phyloP scores from a whole-genome alignment of 1,140 invertebrate genomes.

The Radopholus similis region DNA sequence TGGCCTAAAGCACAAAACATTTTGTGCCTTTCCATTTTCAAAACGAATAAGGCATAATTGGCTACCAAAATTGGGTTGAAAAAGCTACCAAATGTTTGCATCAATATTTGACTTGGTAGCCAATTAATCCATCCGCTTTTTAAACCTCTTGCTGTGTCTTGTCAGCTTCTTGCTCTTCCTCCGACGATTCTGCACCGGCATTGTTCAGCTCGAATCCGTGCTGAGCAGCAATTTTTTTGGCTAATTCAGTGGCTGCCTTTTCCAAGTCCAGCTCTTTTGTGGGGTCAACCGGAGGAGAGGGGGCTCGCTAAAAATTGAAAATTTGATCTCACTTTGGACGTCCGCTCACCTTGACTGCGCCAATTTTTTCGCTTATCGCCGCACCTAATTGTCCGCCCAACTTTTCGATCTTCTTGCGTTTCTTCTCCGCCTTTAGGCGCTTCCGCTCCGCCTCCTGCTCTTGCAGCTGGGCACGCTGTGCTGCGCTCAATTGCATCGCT shows the following conservation, averaged over 20 bases:
- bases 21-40: background rate
- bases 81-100: no score
- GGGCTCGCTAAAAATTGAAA: no score
- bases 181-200: no score
- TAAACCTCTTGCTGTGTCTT: background rate
- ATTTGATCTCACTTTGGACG: no score
- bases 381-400: background rate
- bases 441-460: slow-evolving; percentile 52
- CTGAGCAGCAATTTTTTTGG: slow-evolving; percentile 45
- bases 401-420: slow-evolving; percentile 28
- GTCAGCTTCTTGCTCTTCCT: background rate
- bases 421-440: slow-evolving; percentile 52
- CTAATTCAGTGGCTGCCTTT: slow-evolving; percentile 48
- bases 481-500: slow-evolving; percentile 34
- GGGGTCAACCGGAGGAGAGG: slow-evolving; percentile 40
- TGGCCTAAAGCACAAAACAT: no score
- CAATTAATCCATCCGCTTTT: no score
- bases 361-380: background rate
- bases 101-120: background rate
- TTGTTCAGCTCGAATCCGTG: slow-evolving; percentile 8
- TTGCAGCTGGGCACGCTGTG: slow-evolving; percentile 42
- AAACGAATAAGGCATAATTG: no score
- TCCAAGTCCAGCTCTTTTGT: slow-evolving; percentile 55
- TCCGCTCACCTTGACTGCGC: no score
- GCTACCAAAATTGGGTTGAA: no score